phyloP scores from a whole-genome alignment of 2,113 vertebrate genomes.

The Galbula dea region DNA sequence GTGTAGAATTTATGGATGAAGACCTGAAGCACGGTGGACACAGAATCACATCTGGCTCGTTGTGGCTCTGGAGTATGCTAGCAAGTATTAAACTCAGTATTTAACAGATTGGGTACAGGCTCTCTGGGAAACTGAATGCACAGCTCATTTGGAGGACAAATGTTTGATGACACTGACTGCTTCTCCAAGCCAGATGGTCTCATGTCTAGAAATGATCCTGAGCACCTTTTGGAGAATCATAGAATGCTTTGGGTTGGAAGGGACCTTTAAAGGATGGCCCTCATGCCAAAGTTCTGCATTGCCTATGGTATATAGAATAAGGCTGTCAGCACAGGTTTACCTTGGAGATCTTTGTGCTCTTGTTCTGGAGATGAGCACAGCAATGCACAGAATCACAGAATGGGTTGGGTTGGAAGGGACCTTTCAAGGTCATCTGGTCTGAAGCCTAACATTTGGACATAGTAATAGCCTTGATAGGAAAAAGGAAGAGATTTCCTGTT shows the following conservation, averaged over 20 bases:
- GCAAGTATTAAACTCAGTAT: background rate
- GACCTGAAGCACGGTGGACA: background rate
- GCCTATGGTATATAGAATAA: too few relatives aligned
- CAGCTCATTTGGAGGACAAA: background rate
- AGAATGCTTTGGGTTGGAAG: too few relatives aligned
- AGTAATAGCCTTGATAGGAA: background rate
- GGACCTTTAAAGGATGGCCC: too few relatives aligned
- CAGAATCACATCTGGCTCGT: background rate
- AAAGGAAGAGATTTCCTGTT: background rate
- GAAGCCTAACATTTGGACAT: background rate
- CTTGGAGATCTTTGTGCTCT: too few relatives aligned
- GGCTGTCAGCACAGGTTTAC: too few relatives aligned
- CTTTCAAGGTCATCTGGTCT: background rate
- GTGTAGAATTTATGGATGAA: background rate
- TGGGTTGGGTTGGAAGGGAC: too few relatives aligned
- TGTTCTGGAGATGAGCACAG: too few relatives aligned
- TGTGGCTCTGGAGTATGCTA: background rate
- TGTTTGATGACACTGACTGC: fast-evolving
- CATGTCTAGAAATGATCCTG: background rate
- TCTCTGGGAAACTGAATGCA: background rate
- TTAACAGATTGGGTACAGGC: background rate
- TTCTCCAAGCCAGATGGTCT: background rate
- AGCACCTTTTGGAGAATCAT: too few relatives aligned
- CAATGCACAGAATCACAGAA: too few relatives aligned
- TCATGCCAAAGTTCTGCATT: too few relatives aligned